phyloP scores from a whole-genome alignment of 2,797 vertebrate genomes.

The Sardinella longiceps region DNA sequence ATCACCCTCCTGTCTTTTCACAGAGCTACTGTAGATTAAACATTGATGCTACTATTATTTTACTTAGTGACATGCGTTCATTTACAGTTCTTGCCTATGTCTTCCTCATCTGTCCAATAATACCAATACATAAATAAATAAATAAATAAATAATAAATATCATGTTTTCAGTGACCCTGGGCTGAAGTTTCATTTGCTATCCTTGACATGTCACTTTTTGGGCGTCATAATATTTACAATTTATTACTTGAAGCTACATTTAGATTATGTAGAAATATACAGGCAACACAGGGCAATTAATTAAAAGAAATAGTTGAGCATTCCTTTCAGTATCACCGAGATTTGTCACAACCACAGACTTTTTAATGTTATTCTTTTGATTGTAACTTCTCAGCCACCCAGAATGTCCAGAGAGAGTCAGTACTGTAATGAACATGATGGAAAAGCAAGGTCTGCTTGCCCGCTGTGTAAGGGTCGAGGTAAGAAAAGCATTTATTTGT shows the following conservation, averaged over 20 bases:
- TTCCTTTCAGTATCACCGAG: neutral
- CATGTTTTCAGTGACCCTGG: neutral
- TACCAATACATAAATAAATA: neutral
- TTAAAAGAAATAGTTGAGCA: neutral
- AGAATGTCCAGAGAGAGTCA: slow-evolving; percentile 60
- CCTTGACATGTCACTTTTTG: too few species aligned
- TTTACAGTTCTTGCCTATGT: neutral
- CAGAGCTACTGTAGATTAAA: neutral
- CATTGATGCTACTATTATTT: neutral
- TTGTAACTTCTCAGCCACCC: slow-evolving; percentile 47
- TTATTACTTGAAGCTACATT: too few species aligned
- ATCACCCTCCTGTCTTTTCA: neutral
- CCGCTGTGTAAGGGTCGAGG: slow-evolving; percentile 60
- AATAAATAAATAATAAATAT: neutral
- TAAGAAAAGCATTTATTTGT: slow-evolving; percentile 28
- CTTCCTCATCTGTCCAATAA: neutral
- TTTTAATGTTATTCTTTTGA: neutral
- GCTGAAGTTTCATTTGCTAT: too few species aligned
- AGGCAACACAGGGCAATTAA: too few species aligned
- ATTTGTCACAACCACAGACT: neutral
- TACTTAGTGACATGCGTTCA: neutral
- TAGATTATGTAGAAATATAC: too few species aligned
- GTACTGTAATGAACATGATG: slow-evolving; percentile 47
- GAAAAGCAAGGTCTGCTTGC: slow-evolving; percentile 52
- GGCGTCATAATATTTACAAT: too few species aligned